Base-by-base conservation (phyloP, 2,888 invertebrate genomes). In the Melipona bicolor region DNA sequence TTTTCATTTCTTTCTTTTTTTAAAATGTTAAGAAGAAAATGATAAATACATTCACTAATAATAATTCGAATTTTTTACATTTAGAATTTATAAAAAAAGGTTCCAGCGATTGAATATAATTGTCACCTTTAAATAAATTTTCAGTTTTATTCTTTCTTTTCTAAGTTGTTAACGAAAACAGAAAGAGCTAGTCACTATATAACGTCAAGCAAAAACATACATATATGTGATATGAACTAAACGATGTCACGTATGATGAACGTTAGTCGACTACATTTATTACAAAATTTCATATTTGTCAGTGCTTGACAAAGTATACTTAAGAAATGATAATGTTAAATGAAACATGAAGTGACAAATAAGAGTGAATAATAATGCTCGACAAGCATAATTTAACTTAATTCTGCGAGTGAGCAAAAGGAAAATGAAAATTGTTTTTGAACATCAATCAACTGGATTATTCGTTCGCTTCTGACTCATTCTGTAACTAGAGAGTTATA, bases 231-330 rank as follows among this genome's bases (percentile, higher is more conserved):
- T 32, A 13, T 9, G 43, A 62, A 69, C 32, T 69, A 24, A 50
- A 61, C 17, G 19, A 1, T 61, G 54, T 24, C 54, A 21, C 52
- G 0, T 72, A 49, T 6, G 32, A 52, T 24, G 74, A 24, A 65
- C 21, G 56, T 75, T 67, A 65, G 49, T 59, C 32, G 24, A 65
- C 43, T 36, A 24, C 32, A 73, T 49, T 56, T 50, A 65, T 65
- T 52, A 36, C 11, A 43, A 77, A 36, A 21, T 59, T 52, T 11
- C 19, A 77, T 70, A 21, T 27, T 27, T 27, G 27, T 9, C 27
- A 27, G 21, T 52, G 15, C 17, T 21, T 54, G 52, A 43, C 13
- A 69, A 27, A 49, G 62, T 52, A 49, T 15, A 50, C n/a, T 6
- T 24, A 19, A 71, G 4, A 50, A 61, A 52, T 67, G 43, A 65